phyloP scores from a whole-genome alignment of 1,140 invertebrate genomes.

The Neodiprion fabricii region DNA sequence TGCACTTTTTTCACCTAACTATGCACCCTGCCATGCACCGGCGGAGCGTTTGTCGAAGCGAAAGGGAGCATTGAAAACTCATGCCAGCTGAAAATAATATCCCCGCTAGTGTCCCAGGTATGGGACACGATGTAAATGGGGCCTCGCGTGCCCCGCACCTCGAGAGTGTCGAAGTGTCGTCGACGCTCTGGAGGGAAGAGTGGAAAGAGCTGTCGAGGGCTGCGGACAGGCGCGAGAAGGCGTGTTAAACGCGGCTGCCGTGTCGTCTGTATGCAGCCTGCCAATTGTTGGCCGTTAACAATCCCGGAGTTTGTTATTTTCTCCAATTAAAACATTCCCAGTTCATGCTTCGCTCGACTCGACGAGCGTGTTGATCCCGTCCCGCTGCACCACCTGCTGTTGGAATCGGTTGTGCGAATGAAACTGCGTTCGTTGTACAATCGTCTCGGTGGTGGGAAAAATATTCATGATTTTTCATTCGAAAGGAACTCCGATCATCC shows the following conservation, averaged over 20 bases:
- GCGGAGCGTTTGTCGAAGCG: neutral
- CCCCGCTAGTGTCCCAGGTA: neutral
- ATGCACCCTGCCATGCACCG: neutral
- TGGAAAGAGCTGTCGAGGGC: neutral
- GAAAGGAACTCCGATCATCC: too few relatives aligned
- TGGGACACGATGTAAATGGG: neutral
- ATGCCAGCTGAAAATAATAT: too few relatives aligned
- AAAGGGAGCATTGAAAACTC: neutral
- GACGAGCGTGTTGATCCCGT: neutral
- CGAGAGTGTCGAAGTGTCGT: neutral
- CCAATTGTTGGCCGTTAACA: slow-evolving; percentile 24
- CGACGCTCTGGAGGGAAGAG: neutral
- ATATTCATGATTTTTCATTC: too few relatives aligned
- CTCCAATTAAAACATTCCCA: slow-evolving; percentile 37
- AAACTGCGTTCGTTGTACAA: slow-evolving; percentile 6
- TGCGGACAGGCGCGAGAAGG: neutral
- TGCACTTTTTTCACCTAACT: too few relatives aligned
- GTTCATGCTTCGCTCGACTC: neutral
- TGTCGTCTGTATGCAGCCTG: neutral
- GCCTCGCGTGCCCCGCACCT: neutral
- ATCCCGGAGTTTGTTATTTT: slow-evolving; percentile 34
- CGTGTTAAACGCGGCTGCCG: slow-evolving; percentile 18
- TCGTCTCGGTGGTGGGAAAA: slow-evolving; percentile 18
- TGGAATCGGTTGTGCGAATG: neutral
- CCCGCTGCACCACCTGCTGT: neutral